phyloP scores from a whole-genome alignment of 2,888 invertebrate species.

The Salpingus planirostris region DNA sequence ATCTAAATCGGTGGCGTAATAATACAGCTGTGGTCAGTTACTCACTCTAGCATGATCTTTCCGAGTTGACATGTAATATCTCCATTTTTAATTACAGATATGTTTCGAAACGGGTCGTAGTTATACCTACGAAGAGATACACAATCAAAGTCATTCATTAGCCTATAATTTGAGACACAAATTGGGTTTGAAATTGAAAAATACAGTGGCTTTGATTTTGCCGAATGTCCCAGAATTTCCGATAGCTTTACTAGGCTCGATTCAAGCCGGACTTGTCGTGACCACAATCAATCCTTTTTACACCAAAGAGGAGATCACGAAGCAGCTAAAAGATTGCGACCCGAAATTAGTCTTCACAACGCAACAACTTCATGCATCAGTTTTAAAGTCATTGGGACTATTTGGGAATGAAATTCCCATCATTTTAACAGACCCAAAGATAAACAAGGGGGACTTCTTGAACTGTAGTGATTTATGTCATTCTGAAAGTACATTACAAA shows the following conservation, averaged over 20 bases:
- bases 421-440: slow-evolving; percentile 24
- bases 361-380: slow-evolving; percentile 44
- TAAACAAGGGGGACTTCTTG: too few relatives aligned
- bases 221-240: slow-evolving; percentile 69
- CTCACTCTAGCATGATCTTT: background rate
- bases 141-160: slow-evolving; percentile 49
- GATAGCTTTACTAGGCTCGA: slow-evolving; percentile 52
- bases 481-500: too few relatives aligned
- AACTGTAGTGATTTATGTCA: too few relatives aligned
- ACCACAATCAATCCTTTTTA: slow-evolving; percentile 54
- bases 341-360: slow-evolving; percentile 54
- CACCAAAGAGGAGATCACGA: slow-evolving; percentile 54
- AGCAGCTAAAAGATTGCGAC: slow-evolving; percentile 50
- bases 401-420: slow-evolving; percentile 43
- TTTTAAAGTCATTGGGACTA: slow-evolving; percentile 42
- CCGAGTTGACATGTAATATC: background rate
- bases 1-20: slow-evolving; percentile 56
- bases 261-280: slow-evolving; percentile 58
- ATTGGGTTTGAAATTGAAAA: slow-evolving; percentile 53
- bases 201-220: slow-evolving; percentile 58
- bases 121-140: slow-evolving; percentile 61
- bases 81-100: background rate
- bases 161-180: slow-evolving; percentile 56
- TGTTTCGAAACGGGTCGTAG: slow-evolving; percentile 50
- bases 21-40: slow-evolving; percentile 53